Evolutionary conservation across 2,888 invertebrate species (phyloP), one percentile per base, ranked within the genome.

Genomic region (Athrips mouffetella): DNA sequence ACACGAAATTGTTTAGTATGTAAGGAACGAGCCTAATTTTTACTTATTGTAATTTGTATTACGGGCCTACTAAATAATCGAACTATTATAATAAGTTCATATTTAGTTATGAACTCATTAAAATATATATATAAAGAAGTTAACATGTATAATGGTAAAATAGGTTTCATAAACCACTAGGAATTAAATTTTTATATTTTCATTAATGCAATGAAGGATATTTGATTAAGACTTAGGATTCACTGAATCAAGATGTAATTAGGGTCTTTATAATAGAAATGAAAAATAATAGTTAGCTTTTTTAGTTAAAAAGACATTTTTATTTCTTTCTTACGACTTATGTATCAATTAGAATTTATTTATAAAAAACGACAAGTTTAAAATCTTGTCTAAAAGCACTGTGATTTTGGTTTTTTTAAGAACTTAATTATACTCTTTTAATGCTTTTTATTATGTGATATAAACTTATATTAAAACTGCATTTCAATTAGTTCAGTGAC

Each of bases 381-480:
- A 70, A 84, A 80, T 76, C 75, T 84, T 82, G 85, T 84, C 84
- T 77, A 70, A 68, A 70, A 69, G 78, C 69, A 78, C 88, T 88
- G 87, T 88, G 87, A 88, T 88, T 87, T 88, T 83, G 83, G 83
- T 86, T 84, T 37, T 85, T 86, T 79, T 79, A 80, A 81, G 80
- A 70, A 65, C 68, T 76, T 86, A 86, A 79, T 78, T 73, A 73
- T 74, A 77, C 68, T 68, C 72, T 74, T 75, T 60, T 45, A 74
- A 78, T 82, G 80, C 82, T 86, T 84, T 44, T 74, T 76, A 73
- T 75, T 77, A 80, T 87, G 87, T 87, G 86, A 87, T 86, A 85
- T 81, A 73, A 70, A 67, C 61, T 60, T 63, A 71, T 77, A 74
- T 67, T 67, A 67, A 64, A 64, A 59, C 67, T 63, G 65, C 69